A percentile compares a stretch with the other conserved stretches of the same genome.
These are phyloP conservation scores for Dolichallabes microphthalmus DNA, from an alignment of 2,113 vertebrate species.

Conservation along the genomic window DNA sequence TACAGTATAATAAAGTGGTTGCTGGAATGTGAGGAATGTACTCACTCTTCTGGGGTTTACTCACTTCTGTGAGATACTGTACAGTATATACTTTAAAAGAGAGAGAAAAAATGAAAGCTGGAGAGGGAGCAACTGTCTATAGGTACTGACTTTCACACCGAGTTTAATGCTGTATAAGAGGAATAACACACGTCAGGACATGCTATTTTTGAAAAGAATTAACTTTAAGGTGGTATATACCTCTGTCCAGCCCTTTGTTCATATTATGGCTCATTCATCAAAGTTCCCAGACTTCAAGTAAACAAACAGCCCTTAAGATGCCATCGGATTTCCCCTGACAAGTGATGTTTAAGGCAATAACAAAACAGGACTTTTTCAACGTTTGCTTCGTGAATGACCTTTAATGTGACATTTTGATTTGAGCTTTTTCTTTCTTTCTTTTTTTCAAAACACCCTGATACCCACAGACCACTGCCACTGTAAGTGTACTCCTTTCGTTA, in stretches of 20 bases:
- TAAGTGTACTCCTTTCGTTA: not conserved
- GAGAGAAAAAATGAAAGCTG: not conserved
- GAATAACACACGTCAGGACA: not conserved
- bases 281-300: not conserved
- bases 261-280: not conserved
- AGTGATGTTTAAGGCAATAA: not conserved
- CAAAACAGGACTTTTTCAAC: not conserved
- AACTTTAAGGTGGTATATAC: not conserved
- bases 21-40: too few species aligned
- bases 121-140: not conserved
- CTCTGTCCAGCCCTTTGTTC: not conserved
- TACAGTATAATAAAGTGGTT: too few species aligned
- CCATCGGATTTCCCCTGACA: not conserved
- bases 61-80: too few species aligned
- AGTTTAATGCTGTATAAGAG: not conserved
- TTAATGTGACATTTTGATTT: not conserved
- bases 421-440: too few species aligned
- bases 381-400: not conserved
- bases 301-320: not conserved
- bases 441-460: constrained; percentile 20
- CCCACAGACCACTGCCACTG: not conserved
- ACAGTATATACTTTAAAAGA: not conserved
- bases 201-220: not conserved
- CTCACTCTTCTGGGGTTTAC: too few species aligned
- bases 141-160: not conserved